A percentile compares a stretch with the other conserved stretches of the same genome.
phyloP scores from a whole-genome alignment of 2,797 vertebrate species.

The Columba guinea region DNA sequence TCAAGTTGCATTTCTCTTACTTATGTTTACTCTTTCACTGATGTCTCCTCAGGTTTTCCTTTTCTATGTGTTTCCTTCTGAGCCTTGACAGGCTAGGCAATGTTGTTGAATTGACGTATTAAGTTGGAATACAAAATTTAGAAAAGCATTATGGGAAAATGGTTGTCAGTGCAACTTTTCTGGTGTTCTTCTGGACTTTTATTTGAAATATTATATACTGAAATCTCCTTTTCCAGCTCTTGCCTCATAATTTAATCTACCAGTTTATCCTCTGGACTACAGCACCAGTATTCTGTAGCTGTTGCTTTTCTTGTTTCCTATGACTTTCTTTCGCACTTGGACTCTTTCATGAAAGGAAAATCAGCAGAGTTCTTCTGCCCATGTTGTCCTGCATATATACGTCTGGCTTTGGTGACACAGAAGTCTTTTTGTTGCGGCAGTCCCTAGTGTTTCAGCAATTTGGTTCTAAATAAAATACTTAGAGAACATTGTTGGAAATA shows the following conservation, averaged over 20 bases:
- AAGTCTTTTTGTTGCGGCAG: not conserved
- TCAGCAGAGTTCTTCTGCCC: not conserved
- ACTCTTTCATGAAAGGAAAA: not conserved
- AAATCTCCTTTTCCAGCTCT: not conserved
- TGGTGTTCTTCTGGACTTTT: not conserved
- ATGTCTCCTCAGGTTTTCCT: constrained; percentile 9
- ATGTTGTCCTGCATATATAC: rapidly evolving
- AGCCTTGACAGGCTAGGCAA: not conserved
- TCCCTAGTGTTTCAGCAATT: not conserved
- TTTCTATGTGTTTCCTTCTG: not conserved
- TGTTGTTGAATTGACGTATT: not conserved
- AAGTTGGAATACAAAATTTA: not conserved
- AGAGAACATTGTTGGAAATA: not conserved
- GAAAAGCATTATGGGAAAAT: not conserved
- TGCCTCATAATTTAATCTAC: not conserved
- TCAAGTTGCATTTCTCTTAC: constrained; percentile 40
- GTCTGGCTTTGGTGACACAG: not conserved
- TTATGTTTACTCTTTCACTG: constrained; percentile 21
- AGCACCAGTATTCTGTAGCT: not conserved
- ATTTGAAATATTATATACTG: not conserved
- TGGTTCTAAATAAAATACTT: not conserved
- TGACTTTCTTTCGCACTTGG: not conserved
- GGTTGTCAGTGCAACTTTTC: not conserved
- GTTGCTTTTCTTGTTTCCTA: not conserved
- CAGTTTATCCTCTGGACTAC: not conserved